Evolutionary conservation across 2,797 vertebrate genomes (phyloP).

Genomic region (Gadopsis marmoratus): DNA sequence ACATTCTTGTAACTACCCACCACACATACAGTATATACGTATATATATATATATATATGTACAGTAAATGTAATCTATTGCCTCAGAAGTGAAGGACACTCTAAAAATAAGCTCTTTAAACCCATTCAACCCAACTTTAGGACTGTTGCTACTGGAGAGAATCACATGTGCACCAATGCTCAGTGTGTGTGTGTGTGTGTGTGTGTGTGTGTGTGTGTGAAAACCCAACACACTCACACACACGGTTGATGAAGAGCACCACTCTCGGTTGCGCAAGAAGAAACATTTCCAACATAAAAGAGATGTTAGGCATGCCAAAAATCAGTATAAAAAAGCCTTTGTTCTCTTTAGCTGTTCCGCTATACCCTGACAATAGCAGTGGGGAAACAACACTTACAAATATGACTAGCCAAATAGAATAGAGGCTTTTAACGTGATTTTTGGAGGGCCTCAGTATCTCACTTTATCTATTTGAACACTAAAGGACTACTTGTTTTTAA

Average conservation of each 20-base stretch:
- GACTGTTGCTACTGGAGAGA: slow-evolving; percentile 3
- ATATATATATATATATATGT: slow-evolving; percentile 18
- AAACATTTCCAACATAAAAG: slow-evolving; percentile 12
- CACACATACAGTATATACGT: neutral
- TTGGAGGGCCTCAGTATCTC: slow-evolving; percentile 15
- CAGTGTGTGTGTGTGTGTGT: no score
- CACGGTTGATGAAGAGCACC: slow-evolving; percentile 3
- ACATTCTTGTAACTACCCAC: slow-evolving; percentile 45
- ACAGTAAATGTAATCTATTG: neutral
- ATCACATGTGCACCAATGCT: slow-evolving; percentile 5
- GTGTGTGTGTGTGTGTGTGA: slow-evolving; percentile 6
- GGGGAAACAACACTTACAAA: slow-evolving; percentile 29
- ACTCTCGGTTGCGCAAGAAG: slow-evolving; percentile 16
- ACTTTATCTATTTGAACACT: slow-evolving; percentile 18
- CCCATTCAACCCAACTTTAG: slow-evolving; percentile 7
- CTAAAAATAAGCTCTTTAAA: slow-evolving; percentile 33
- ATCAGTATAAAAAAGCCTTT: slow-evolving; percentile 31
- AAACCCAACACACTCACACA: neutral
- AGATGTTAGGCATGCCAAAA: slow-evolving; percentile 1
- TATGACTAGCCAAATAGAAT: slow-evolving; percentile 17
- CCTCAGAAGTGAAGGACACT: slow-evolving; percentile 36
- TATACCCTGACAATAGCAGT: slow-evolving; percentile 22
- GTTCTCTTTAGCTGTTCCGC: slow-evolving; percentile 31
- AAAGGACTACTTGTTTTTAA: neutral
- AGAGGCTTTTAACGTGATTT: slow-evolving; percentile 41